phyloP scores from a whole-genome alignment of 2,113 vertebrate species.

The Microcebus ravelobensis region DNA sequence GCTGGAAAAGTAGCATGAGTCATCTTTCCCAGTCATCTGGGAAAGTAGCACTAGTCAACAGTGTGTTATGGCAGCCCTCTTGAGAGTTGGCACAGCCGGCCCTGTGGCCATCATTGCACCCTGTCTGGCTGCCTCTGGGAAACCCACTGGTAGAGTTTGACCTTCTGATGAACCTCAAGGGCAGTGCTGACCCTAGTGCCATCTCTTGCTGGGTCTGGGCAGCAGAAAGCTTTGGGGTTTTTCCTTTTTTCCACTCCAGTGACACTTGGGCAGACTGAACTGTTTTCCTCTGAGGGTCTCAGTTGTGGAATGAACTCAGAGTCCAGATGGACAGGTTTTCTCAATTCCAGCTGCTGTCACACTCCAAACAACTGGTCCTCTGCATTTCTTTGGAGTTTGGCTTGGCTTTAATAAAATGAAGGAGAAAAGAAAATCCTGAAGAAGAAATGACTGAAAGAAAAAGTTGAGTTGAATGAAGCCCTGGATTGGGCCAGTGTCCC shows the following conservation, averaged over 20 bases:
- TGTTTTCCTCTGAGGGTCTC: neutral
- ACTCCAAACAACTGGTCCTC: neutral
- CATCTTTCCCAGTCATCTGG: neutral
- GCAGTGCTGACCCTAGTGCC: neutral
- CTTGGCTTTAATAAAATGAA: neutral
- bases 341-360: neutral
- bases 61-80: neutral
- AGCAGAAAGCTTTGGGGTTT: neutral
- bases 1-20: neutral
- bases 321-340: neutral
- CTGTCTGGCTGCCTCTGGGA: neutral
- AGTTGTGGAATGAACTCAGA: neutral
- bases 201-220: neutral
- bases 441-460: neutral
- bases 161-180: slow-evolving; percentile 3
- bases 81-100: neutral
- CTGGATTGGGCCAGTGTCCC: neutral
- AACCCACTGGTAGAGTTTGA: neutral
- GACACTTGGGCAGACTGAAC: neutral
- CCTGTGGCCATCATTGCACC: neutral
- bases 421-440: neutral
- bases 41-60: neutral
- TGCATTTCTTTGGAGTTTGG: slow-evolving; percentile 5
- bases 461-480: neutral
- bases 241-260: neutral